Evolutionary conservation across 1,140 invertebrate genomes (phyloP).

Genomic region (Oncopeltus fasciatus): DNA sequence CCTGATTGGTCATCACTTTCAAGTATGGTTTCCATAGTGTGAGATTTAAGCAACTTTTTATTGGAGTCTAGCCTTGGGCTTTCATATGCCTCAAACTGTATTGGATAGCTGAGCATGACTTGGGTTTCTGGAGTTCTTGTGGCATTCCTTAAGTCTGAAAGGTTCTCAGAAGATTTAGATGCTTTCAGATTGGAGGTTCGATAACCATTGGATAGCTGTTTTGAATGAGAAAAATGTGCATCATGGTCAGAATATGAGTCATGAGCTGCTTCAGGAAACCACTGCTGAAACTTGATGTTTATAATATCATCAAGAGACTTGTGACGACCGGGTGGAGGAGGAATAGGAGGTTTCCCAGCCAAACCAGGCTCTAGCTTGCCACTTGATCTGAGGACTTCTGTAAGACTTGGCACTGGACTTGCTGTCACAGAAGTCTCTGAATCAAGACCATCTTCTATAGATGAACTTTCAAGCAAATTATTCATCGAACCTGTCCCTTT

Average conservation of each 20-base stretch:
- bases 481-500: constrained; percentile 9
- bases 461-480: constrained; percentile 20
- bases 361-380: constrained; percentile 22
- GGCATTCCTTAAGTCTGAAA: not conserved
- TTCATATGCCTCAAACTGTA: constrained; percentile 10
- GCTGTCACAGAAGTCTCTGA: constrained; percentile 19
- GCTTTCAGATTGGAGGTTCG: not conserved
- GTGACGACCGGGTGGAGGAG: constrained; percentile 14
- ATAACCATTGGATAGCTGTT: not conserved
- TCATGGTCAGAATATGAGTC: not conserved
- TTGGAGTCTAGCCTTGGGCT: not conserved
- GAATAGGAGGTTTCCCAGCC: constrained; percentile 23
- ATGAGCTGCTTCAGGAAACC: constrained; percentile 25
- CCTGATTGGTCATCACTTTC: not conserved
- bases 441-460: constrained; percentile 18
- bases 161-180: not conserved
- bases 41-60: constrained; percentile 1
- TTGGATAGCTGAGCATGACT: not conserved
- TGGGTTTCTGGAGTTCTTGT: not conserved
- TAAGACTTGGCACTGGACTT: constrained; percentile 17
- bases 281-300: constrained; percentile 26
- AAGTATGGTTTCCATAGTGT: constrained; percentile 1
- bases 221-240: too few relatives aligned
- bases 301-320: constrained; percentile 25
- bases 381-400: not conserved